Conservation (phyloP, 2,888 invertebrate species). For the Andrena chrysosceles region DNA sequence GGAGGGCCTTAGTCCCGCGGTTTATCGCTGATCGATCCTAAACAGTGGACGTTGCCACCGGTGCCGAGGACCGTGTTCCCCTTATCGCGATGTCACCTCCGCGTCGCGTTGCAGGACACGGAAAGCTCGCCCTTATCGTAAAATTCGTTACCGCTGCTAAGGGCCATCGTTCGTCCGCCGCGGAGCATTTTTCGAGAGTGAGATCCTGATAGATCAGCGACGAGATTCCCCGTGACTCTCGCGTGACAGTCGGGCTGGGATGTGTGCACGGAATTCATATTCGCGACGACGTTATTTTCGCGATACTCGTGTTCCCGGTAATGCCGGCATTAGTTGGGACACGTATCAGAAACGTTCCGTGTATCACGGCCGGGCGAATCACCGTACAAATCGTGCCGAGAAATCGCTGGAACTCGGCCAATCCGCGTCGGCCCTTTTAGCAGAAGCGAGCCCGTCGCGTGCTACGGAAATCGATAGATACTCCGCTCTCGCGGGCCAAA, state of each 20-base stretch:
- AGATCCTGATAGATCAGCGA: background rate
- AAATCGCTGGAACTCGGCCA: constrained; percentile 66
- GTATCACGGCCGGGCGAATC: constrained; percentile 57
- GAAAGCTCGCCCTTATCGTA: constrained; percentile 4
- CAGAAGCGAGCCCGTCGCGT: constrained; percentile 57
- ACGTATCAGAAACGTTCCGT: constrained; percentile 62
- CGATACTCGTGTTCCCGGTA: constrained; percentile 44
- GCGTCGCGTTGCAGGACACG: background rate
- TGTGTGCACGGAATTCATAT: constrained; percentile 35
- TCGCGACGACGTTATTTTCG: constrained; percentile 41
- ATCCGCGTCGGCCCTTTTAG: constrained; percentile 57
- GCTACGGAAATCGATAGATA: constrained; percentile 62
- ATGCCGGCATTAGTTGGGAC: constrained; percentile 56
- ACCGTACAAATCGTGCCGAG: constrained; percentile 59
- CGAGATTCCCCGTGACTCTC: background rate
- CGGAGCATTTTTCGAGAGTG: background rate
- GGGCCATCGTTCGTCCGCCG: background rate
- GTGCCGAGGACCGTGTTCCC: background rate
- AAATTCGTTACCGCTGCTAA: background rate
- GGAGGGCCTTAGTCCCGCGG: constrained; percentile 22
- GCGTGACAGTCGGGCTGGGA: constrained; percentile 10
- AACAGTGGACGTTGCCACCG: background rate
- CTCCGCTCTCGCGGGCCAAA: constrained; percentile 41
- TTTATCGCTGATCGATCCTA: constrained; percentile 49
- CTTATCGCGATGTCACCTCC: constrained; percentile 21